phyloP scores from a whole-genome alignment of 92 coral and sea anemone species.

The Porites evermanni region DNA sequence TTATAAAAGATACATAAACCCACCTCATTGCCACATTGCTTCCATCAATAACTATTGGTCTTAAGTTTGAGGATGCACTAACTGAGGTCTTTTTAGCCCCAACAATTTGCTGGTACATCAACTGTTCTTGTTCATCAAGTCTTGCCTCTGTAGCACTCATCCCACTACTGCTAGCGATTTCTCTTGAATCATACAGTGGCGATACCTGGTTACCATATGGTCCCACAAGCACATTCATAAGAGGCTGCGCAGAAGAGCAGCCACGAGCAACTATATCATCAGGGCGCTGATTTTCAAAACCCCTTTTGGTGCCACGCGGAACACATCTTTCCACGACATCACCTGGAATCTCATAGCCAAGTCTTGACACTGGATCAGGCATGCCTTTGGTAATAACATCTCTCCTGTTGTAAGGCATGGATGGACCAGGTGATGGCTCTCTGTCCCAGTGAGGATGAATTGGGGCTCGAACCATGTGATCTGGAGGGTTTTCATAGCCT shows the following conservation, averaged over 20 bases:
- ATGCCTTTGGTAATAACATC: not conserved
- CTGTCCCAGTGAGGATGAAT: not conserved
- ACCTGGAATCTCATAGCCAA: constrained; percentile 5
- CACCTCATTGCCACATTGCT: constrained; percentile 99
- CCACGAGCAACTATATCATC: constrained; percentile 17
- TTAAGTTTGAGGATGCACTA: constrained; percentile 67
- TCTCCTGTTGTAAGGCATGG: not conserved
- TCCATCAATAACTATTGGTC: constrained; percentile 98
- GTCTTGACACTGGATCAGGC: constrained; percentile 2
- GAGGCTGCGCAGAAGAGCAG: constrained; percentile 8
- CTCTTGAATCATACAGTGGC: constrained; percentile 16
- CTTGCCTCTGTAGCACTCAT: constrained; percentile 20
- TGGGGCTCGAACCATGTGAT: not conserved
- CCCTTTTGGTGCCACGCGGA: constrained; percentile 38
- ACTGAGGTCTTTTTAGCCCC: constrained; percentile 58
- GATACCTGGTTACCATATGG: constrained; percentile 26
- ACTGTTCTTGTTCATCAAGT: constrained; percentile 66
- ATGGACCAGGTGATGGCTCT: constrained; percentile 13
- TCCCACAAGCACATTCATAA: constrained; percentile 15
- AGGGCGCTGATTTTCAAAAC: constrained; percentile 27
- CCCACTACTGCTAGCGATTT: constrained; percentile 22
- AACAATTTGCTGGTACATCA: constrained; percentile 74
- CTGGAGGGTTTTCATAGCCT: constrained; percentile 31
- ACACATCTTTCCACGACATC: constrained; percentile 24
- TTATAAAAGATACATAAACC: not conserved